phyloP scores from a whole-genome alignment of 2,113 vertebrate species.

The Phodopus roborovskii region DNA sequence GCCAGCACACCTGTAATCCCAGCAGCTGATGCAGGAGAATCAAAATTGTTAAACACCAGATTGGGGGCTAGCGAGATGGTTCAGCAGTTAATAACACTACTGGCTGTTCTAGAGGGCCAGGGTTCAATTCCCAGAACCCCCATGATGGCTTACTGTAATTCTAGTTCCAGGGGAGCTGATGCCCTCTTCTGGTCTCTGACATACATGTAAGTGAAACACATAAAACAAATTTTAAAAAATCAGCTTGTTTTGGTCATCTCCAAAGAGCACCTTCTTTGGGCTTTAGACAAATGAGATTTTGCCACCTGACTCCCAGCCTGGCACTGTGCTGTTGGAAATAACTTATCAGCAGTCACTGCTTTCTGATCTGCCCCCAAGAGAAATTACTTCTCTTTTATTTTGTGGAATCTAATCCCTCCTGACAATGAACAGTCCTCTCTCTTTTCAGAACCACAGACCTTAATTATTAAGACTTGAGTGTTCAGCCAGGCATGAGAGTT shows the following conservation, averaged over 20 bases:
- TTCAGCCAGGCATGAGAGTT: background rate
- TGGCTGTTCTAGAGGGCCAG: background rate
- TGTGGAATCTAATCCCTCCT: background rate
- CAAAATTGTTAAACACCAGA: background rate
- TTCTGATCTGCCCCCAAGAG: background rate
- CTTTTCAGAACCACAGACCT: background rate
- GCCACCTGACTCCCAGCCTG: background rate
- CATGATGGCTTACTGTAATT: background rate
- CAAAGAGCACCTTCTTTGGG: slow-evolving; percentile 11
- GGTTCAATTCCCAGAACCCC: background rate
- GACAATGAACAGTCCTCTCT: background rate
- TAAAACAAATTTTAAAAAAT: background rate
- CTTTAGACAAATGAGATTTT: background rate
- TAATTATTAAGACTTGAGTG: background rate
- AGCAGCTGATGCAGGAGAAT: background rate
- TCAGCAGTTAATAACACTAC: background rate
- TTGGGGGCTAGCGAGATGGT: background rate
- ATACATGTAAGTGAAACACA: background rate
- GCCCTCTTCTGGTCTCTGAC: background rate
- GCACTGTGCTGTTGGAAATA: background rate
- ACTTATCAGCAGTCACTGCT: background rate
- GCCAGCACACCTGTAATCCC: background rate
- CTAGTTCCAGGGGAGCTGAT: background rate
- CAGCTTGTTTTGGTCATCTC: background rate
- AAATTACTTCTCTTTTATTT: background rate